Base-by-base conservation (phyloP, 2,888 invertebrate species). In the Tenthredo mesomela region DNA sequence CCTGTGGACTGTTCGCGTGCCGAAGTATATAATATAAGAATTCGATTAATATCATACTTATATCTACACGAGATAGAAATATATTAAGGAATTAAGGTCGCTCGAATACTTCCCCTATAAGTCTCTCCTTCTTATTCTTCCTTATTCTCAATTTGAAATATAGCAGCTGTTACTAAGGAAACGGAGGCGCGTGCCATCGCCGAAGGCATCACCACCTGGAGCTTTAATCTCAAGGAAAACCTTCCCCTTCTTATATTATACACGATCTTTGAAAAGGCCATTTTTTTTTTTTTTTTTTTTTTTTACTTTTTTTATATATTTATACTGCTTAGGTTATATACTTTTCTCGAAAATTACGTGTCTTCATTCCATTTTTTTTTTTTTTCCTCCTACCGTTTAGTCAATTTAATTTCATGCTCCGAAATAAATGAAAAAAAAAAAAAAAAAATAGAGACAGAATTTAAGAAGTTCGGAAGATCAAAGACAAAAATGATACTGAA, bases 181-280 rank as follows among this genome's bases (percentile, higher is more conserved):
- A 4, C n/a, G n/a, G n/a, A n/a, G 80, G 61, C 80, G 80, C 80
- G 80, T 80, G 80, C 80, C 80, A 67, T 67, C 29, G 33, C 67
- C 33, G 18, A 21, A 73, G 71, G 71, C 78, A 75, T 85, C 82
- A 73, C 58, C 40, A 80, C 78, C 61, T 80, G 58, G 58, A 58
- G 58, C 58, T 80, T 80, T 71, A 54, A 58, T 58, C 73, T 58
- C 18, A 50, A 71, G 21, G 54, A 29, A 50, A 43, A 54, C 33
- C 47, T 43, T 33, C 67, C 67, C 67, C 67, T 25, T 7, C 29
- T 21, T 25, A 65, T 67, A 29, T 33, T 33, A 12, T 33, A 67
- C 33, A 67, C 33, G 67, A 33, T 33, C 67, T 67, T 33, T 18
- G 67, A 67, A 25, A 15, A 67, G 67, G 18, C 67, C 33, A 43